Evolutionary conservation across 1,140 invertebrate species (phyloP), one percentile per base, ranked within the genome.

Genomic region (Megathymus violae): DNA sequence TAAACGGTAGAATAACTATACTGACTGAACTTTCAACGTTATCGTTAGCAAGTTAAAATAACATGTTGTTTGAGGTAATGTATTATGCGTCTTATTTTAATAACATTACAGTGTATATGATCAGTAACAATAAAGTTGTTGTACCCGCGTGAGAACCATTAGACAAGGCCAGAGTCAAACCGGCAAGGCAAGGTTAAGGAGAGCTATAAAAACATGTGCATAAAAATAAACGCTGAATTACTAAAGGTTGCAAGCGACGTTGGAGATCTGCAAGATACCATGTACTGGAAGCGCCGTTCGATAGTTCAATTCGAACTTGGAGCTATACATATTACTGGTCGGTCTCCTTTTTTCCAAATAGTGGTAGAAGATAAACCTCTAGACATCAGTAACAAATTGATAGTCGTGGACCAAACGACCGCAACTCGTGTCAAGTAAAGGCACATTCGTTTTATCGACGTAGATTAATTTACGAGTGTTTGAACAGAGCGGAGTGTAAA

Each of bases 101-200:
- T 52, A 25, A 25, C 5, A 34, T 60, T 67, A 64, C 34, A 25
- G 40, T 25, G 44, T 25, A 60, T 34, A 31, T 38, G 3, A 60
- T 36, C 52, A 60, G 66, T 50, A 59, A 19, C 61, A 54, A 19
- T 48, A 40, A 56, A 13, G 50, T 64, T 46, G 51, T 27, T 60
- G 41, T 27, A 50, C 63, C 58, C 64, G 69, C 67, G 67, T 76
- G 72, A 71, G 71, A 82, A 75, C 44, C 67, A 65, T 66, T 61
- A 65, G 65, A 48, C 78, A 73, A 82, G 80, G 80, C 69, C 78
- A 65, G 47, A 64, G 36, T 59, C 56, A 56, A 78, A 69, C 62
- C 67, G 48, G 52, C 54, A 14, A 50, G 43, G 61, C 80, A 82
- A 82, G 80, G 80, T 79, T 78, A 80, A 80, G 76, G 73, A 62